Conservation (phyloP, 2,113 vertebrate species). For the Leptobrachium ailaonicum region DNA sequence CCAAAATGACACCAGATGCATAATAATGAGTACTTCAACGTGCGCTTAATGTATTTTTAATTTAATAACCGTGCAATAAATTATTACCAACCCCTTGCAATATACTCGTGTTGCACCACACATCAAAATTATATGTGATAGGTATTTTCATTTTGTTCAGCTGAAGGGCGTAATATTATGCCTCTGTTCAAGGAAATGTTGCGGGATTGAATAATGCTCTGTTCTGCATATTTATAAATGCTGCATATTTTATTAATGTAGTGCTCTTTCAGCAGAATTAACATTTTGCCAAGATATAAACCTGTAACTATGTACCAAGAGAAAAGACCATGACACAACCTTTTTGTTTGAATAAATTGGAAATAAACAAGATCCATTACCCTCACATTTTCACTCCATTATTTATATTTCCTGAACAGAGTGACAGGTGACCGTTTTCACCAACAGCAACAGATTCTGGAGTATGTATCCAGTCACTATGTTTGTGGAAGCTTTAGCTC, state of each 20-base stretch:
- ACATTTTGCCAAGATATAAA: neutral
- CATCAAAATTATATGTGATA: constrained; percentile 4
- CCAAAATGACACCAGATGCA: neutral
- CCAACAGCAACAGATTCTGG: neutral
- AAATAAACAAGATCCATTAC: neutral
- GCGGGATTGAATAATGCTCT: neutral
- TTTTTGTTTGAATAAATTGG: neutral
- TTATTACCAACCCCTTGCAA: neutral
- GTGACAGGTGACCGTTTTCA: neutral
- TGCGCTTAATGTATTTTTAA: neutral
- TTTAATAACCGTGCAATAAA: constrained; percentile 12
- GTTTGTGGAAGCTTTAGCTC: too few species aligned
- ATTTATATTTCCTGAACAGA: neutral
- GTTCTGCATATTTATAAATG: constrained; percentile 11
- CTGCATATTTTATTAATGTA: constrained; percentile 12
- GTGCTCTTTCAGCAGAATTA: neutral
- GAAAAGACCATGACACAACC: neutral
- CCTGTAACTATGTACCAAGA: neutral
- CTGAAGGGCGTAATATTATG: neutral
- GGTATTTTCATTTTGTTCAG: constrained; percentile 11
- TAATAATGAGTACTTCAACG: neutral
- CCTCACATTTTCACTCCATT: neutral
- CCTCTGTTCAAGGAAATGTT: neutral
- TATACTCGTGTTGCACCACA: neutral
- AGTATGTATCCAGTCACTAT: too few species aligned